A percentile compares a stretch with the other conserved stretches of the same genome.
phyloP scores from a whole-genome alignment of 2,113 vertebrate genomes.

The Clarias batrachus region DNA sequence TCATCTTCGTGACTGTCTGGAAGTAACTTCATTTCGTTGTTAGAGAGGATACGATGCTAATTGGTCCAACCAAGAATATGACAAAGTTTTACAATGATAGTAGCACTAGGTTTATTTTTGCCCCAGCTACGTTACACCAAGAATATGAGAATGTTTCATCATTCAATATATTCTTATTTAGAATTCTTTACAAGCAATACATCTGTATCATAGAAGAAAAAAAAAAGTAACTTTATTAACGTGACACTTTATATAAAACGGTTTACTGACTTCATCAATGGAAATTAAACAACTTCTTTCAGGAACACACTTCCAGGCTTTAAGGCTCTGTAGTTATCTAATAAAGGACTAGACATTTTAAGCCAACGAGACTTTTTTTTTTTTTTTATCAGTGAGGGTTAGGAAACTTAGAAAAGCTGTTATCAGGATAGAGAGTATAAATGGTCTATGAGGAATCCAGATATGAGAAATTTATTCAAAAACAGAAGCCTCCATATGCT shows the following conservation, averaged over 20 bases:
- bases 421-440: neutral
- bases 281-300: neutral
- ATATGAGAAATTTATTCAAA: slow-evolving; percentile 8
- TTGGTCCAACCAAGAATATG: neutral
- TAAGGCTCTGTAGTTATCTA: neutral
- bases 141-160: neutral
- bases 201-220: neutral
- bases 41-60: neutral
- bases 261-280: neutral
- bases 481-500: neutral
- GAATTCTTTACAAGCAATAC: neutral
- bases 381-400: neutral
- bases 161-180: neutral
- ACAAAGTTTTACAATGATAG: neutral
- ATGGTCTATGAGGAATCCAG: neutral
- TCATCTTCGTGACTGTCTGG: neutral
- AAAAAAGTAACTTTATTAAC: neutral
- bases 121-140: neutral
- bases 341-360: neutral
- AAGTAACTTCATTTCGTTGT: neutral
- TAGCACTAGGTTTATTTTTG: neutral
- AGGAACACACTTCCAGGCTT: neutral
- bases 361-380: neutral
- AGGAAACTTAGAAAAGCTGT: neutral
- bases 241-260: neutral